Evolutionary conservation across 92 coral and sea anemone species (phyloP).

Genomic region (Epizoanthus illoricatus): DNA sequence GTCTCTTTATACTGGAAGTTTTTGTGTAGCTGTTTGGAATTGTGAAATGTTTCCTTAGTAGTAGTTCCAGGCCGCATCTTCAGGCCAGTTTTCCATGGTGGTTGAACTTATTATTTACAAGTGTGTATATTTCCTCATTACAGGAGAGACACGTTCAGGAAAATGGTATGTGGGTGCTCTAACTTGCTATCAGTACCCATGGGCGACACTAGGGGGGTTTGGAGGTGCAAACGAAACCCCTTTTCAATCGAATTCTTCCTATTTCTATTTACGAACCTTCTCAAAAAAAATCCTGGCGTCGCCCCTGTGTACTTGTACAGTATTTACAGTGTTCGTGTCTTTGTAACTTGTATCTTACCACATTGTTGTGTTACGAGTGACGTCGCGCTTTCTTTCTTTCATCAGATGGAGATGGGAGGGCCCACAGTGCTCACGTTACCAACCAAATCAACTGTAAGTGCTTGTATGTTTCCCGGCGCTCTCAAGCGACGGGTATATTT

Average conservation of each 20-base stretch:
- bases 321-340: not conserved
- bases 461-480: too few species aligned
- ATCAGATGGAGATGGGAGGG: slow-evolving; percentile 91
- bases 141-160: slow-evolving; percentile 91
- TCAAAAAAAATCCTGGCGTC: too few species aligned
- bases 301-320: not conserved
- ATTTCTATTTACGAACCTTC: too few species aligned
- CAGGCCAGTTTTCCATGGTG: too few species aligned
- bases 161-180: slow-evolving; percentile 70
- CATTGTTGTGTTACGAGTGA: not conserved
- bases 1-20: too few species aligned
- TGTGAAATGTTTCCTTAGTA: too few species aligned
- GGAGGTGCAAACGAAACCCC: not conserved
- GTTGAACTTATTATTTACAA: too few species aligned
- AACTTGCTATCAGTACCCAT: not conserved
- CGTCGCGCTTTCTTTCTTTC: not conserved
- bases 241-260: not conserved
- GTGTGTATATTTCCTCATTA: not conserved
- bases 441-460: slow-evolving; percentile 92
- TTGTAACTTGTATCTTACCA: not conserved
- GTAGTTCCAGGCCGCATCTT: too few species aligned
- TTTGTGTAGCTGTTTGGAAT: too few species aligned
- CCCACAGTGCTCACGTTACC: slow-evolving; percentile 94
- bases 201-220: not conserved
- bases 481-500: too few species aligned